Base-by-base conservation (phyloP, 2,113 vertebrate genomes). In the Paramisgurnus dabryanus region DNA sequence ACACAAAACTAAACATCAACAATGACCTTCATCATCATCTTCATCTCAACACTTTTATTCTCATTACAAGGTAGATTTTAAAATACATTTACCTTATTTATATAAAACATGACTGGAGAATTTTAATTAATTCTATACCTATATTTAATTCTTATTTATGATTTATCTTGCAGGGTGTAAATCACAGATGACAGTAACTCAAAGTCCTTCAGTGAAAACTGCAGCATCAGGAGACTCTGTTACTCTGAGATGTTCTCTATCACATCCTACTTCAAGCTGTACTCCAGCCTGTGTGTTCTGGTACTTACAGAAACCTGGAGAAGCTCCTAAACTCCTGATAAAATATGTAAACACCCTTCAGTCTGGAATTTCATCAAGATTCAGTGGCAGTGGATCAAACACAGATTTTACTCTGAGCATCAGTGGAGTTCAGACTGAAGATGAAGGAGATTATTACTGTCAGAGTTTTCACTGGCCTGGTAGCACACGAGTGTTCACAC, bases 311-410 rank as follows among this genome's bases (percentile, higher is more conserved):
- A 58, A 58, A 58, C 55, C 55, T 18, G 55, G 55, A 18, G 55
- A 58, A 58, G 55, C 55, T 58, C 55, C 55, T 58, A 90, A 91
- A 81, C 89, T 80, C 17, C 85, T 91, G 3, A 88, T 92, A n/a
- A n/a, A n/a, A 49, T 85, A 86, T 22, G 0, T 0, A n/a, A 82
- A 53, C 41, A 69, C 0, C 4, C 12, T 0, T 0, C 0, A 0
- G 4, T 79, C 84, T 12, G 86, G 84, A 67, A 79, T 73, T 80
- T 81, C 89, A 34, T 72, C 65, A 1, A 53, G 27, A 34, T 34
- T 34, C 27, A 34, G 27, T 34, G 27, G 27, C 27, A 34, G 27
- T 34, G 27, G 27, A 34, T 2, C 27, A 34, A n/a, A n/a, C n/a
- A 34, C 27, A 34, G 27, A 34, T 34, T 34, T 34, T 34, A 34